Conservation (phyloP, 1,140 invertebrate genomes). For the Drosophila pectinifera region DNA sequence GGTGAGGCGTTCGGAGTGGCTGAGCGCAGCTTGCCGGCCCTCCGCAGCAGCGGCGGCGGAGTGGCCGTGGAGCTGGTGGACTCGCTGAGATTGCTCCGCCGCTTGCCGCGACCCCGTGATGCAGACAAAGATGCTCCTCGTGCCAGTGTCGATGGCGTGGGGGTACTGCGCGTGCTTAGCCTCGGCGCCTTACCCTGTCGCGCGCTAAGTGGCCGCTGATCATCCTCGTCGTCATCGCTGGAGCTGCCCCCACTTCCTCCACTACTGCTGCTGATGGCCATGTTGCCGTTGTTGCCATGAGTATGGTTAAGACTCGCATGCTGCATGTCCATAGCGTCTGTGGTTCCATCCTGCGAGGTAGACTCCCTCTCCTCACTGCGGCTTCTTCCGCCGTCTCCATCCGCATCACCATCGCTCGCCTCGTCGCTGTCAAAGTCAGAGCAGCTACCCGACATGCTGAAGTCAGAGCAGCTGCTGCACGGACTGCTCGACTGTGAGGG, state of each 20-base stretch:
- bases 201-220: slow-evolving; percentile 15
- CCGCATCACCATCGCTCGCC: slow-evolving; percentile 72
- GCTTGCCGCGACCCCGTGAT: slow-evolving; percentile 63
- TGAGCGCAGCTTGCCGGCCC: slow-evolving; percentile 55
- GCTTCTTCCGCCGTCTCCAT: slow-evolving; percentile 55
- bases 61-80: slow-evolving; percentile 70
- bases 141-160: slow-evolving; percentile 49
- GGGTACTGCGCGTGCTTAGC: slow-evolving; percentile 61
- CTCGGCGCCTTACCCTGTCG: slow-evolving; percentile 39
- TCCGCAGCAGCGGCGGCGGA: slow-evolving; percentile 59
- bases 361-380: slow-evolving; percentile 66
- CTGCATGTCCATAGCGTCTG: slow-evolving; percentile 69
- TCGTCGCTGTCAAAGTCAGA: slow-evolving; percentile 83
- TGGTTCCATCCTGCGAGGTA: slow-evolving; percentile 65
- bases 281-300: slow-evolving; percentile 68
- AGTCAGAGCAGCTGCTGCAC: slow-evolving; percentile 83
- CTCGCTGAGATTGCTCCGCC: slow-evolving; percentile 69
- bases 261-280: slow-evolving; percentile 68
- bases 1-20: slow-evolving; percentile 70
- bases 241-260: slow-evolving; percentile 63
- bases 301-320: slow-evolving; percentile 51
- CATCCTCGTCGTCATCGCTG: slow-evolving; percentile 51
- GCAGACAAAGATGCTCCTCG: slow-evolving; percentile 28
- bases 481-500: slow-evolving; percentile 80
- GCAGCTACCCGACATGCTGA: slow-evolving; percentile 76